Evolutionary conservation across 1,140 invertebrate genomes (phyloP).

Genomic region (Bombus superbus): DNA sequence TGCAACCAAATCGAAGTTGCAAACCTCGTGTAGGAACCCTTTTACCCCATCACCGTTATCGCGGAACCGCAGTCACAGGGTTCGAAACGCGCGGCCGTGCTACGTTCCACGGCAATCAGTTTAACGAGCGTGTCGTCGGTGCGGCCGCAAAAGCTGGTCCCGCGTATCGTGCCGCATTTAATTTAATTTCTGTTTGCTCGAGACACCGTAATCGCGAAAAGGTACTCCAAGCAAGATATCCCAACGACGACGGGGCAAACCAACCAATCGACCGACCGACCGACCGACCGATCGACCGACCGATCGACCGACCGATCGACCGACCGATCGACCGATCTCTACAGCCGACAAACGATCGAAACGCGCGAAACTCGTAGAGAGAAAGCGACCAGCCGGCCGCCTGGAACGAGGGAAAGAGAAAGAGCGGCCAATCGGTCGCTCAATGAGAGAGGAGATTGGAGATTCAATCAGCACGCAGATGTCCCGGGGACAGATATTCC

Average conservation of each 20-base stretch:
- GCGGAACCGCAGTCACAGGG: background rate
- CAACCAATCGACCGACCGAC: slow-evolving; percentile 21
- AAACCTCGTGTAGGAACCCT: background rate
- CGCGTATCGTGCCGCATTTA: slow-evolving; percentile 25
- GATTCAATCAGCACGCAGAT: slow-evolving; percentile 84
- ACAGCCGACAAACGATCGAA: slow-evolving; percentile 39
- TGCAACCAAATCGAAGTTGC: background rate
- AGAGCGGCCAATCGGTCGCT: slow-evolving; percentile 79
- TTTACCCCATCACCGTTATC: background rate
- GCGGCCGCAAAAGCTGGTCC: background rate
- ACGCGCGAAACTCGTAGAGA: slow-evolving; percentile 37
- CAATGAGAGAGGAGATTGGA: slow-evolving; percentile 81
- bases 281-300: slow-evolving; percentile 3
- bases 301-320: slow-evolving; percentile 33
- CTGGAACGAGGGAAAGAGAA: slow-evolving; percentile 47
- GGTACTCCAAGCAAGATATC: background rate
- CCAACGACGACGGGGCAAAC: background rate
- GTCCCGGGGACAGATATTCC: slow-evolving; percentile 83
- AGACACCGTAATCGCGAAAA: slow-evolving; percentile 25
- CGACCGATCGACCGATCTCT: slow-evolving; percentile 13
- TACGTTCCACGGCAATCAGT: slow-evolving; percentile 20
- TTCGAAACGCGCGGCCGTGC: background rate
- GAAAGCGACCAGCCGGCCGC: background rate
- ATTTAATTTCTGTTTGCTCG: slow-evolving; percentile 24
- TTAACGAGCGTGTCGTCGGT: slow-evolving; percentile 36